These are phyloP conservation scores for Glaucomys volans DNA, from an alignment of 2,113 vertebrate genomes.

Conservation along the genomic window DNA sequence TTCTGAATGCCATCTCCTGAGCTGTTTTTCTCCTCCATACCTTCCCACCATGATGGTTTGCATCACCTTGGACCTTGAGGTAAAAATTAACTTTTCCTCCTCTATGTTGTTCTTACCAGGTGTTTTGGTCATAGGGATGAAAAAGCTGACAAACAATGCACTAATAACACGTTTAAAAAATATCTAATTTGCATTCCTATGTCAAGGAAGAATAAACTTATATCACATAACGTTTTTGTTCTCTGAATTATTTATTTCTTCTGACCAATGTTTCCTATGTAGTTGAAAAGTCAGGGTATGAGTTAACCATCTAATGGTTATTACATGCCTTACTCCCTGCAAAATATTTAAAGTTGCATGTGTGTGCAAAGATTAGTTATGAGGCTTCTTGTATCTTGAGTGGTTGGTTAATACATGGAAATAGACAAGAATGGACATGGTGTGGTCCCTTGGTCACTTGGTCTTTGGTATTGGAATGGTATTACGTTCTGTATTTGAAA, in stretches of 20 bases:
- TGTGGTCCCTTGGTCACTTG: not conserved
- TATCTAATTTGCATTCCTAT: not conserved
- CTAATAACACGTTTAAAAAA: not conserved
- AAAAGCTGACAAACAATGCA: no score
- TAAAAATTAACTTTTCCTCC: no score
- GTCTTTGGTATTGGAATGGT: not conserved
- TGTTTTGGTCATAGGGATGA: no score
- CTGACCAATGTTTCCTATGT: not conserved
- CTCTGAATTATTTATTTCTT: not conserved
- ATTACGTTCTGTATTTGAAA: not conserved
- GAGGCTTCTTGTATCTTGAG: not conserved
- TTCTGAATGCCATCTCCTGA: no score
- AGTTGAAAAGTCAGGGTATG: not conserved
- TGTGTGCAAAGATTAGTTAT: not conserved
- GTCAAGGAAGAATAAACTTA: not conserved
- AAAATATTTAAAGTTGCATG: not conserved
- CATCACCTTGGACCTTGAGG: no score
- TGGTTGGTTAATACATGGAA: not conserved
- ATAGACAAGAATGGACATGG: not conserved
- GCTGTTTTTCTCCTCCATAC: no score
- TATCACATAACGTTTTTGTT: not conserved
- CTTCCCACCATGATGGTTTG: no score
- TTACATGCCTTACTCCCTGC: not conserved
- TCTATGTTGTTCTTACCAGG: no score
- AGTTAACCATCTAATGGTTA: not conserved